Percentiles rank a stretch among this genome's conserved stretches.
Conservation (phyloP, 2,113 vertebrate species). For the Hippocampus comes region DNA sequence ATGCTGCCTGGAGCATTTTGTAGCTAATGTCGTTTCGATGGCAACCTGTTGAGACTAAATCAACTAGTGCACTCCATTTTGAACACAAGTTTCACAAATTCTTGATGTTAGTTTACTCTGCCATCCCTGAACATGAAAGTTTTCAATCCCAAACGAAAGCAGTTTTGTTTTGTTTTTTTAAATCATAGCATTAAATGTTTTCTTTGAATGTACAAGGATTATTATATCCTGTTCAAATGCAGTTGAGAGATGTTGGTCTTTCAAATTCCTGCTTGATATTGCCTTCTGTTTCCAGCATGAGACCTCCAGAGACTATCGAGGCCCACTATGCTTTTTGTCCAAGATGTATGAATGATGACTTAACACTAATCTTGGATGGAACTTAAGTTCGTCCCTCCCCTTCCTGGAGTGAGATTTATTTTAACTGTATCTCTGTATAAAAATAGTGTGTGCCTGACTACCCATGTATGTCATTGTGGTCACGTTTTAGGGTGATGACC, state of each 20-base stretch:
- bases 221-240: conserved; percentile 41
- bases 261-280: not conserved
- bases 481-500: conserved; percentile 19
- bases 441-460: conserved; percentile 35
- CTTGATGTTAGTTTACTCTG: not conserved
- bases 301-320: conserved; percentile 29
- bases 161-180: not conserved
- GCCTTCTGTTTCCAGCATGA: conserved; percentile 25
- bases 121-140: not conserved
- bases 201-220: conserved; percentile 36
- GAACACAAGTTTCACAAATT: not conserved
- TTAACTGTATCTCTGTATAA: not conserved
- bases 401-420: not conserved
- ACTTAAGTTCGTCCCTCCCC: conserved; percentile 8
- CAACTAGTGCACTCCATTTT: not conserved
- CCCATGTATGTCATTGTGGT: conserved; percentile 48
- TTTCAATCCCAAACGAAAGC: conserved; percentile 19
- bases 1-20: not conserved
- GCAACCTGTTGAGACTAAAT: not conserved
- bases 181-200: conserved; percentile 35
- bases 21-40: not conserved
- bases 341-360: conserved; percentile 16
- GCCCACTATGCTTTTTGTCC: conserved; percentile 26
- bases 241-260: conserved; percentile 30
- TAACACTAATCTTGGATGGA: conserved; percentile 43